phyloP scores from a whole-genome alignment of 2,888 invertebrate genomes.

The Caenorhabditis sp. region DNA sequence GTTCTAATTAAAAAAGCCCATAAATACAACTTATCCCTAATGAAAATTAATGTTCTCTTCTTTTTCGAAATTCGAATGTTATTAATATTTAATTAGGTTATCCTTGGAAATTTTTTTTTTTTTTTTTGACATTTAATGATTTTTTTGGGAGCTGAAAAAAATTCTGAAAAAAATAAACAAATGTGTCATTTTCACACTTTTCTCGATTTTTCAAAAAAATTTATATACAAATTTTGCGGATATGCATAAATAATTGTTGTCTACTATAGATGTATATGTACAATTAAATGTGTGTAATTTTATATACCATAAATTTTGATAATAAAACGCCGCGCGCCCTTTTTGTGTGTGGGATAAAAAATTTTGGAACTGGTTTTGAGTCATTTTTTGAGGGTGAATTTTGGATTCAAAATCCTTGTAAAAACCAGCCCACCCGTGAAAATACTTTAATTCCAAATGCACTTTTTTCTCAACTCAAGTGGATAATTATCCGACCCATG shows the following conservation, averaged over 20 bases:
- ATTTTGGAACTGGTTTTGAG: background rate
- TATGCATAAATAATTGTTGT: background rate
- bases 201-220: background rate
- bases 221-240: background rate
- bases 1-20: background rate
- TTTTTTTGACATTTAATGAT: too few species aligned
- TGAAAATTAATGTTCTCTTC: constrained; percentile 3
- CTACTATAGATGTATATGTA: background rate
- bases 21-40: constrained; percentile 2
- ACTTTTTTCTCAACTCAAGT: background rate
- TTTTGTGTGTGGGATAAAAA: too few species aligned
- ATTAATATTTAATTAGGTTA: too few species aligned
- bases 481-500: too few species aligned
- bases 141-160: too few species aligned
- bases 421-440: too few species aligned
- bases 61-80: background rate
- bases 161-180: background rate
- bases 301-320: background rate
- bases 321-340: background rate
- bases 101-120: too few species aligned
- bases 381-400: background rate
- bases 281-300: background rate
- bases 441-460: background rate
- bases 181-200: background rate
- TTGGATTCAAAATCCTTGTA: too few species aligned